Percentiles rank a stretch among this genome's conserved stretches.
These are phyloP conservation scores for Menura novaehollandiae DNA, from an alignment of 2,113 vertebrate species.

Conservation along the genomic window DNA sequence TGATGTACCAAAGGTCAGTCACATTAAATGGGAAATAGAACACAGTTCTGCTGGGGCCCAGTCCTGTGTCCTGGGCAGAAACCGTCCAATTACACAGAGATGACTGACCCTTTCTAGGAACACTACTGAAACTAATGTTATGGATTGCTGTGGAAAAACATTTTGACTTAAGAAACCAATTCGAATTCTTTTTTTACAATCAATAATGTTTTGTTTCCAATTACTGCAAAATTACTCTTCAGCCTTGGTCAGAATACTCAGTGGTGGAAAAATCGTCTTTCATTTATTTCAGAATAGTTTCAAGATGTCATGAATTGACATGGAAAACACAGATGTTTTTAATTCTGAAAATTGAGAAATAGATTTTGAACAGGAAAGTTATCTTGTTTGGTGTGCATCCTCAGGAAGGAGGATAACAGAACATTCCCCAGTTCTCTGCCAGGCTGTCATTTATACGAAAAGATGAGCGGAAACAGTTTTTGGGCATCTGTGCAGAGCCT, in stretches of 20 bases:
- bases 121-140: background rate
- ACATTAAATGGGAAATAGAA: background rate
- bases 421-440: background rate
- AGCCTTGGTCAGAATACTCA: background rate
- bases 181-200: background rate
- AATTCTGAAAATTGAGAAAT: conserved; percentile 20
- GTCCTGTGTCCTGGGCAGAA: background rate
- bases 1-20: background rate
- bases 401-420: background rate
- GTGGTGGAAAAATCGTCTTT: background rate
- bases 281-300: background rate
- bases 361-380: conserved; percentile 22
- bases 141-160: background rate
- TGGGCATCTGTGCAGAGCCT: background rate
- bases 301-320: background rate
- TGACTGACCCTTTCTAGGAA: background rate
- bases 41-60: rapidly evolving
- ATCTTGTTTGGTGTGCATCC: conserved; percentile 10
- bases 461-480: background rate
- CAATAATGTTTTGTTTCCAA: background rate
- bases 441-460: background rate
- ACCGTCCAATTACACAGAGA: background rate
- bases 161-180: background rate
- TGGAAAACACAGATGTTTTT: conserved; percentile 14
- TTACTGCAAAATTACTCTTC: background rate